Base-by-base conservation (phyloP, 2,797 vertebrate species). In the Cyprinella venusta region DNA sequence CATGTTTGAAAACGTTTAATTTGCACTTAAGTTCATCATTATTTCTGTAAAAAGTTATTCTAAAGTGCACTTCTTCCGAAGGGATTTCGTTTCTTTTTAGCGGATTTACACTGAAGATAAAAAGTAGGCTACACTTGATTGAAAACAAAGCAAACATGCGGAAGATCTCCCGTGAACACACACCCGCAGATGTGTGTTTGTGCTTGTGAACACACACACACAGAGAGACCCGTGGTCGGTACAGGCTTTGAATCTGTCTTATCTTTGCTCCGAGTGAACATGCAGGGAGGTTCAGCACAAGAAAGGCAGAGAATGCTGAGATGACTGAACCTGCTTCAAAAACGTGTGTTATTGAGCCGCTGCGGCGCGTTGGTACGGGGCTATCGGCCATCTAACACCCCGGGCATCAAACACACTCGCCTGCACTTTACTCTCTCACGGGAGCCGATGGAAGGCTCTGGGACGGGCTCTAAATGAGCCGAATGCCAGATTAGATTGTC, bases 401-500 rank as follows among this genome's bases (percentile, higher is more conserved):
- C 30, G 2, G 26, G 40, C 65, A 74, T 88, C 85, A 84, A 82
- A 88, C 52, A 76, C 33, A 2, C 18, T 38, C 67, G 52, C 72
- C 56, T 26, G 24, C 70, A 30, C 67, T 18, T 67, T 19, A 26
- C 30, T 56, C 54, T 45, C 64, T 64, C 61, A 63, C 38, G 48
- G 24, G 59, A 63, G 24, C 59, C 2, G 8, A 16, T 3, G 59
- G 24, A 63, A 15, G 24, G 75, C 75, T 63, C 75, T 63, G 78
- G 15, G 48, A 68, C 76, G 38, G 59, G 69, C 81, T 89, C 85
- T 81, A 82, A 86, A 79, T 33, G 19, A 81, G 70, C 80, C 71
- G 83, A 86, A 85, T 89, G 84, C 82, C 52, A 81, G 86, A 89
- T 88, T 88, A 87, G 72, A 65, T 50, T 82, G 83, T 85, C 89